A percentile compares a stretch with the other conserved stretches of the same genome.
These are phyloP conservation scores for Drosophila ananassae DNA, from an alignment of 1,140 invertebrate genomes.

Conservation along the genomic window DNA sequence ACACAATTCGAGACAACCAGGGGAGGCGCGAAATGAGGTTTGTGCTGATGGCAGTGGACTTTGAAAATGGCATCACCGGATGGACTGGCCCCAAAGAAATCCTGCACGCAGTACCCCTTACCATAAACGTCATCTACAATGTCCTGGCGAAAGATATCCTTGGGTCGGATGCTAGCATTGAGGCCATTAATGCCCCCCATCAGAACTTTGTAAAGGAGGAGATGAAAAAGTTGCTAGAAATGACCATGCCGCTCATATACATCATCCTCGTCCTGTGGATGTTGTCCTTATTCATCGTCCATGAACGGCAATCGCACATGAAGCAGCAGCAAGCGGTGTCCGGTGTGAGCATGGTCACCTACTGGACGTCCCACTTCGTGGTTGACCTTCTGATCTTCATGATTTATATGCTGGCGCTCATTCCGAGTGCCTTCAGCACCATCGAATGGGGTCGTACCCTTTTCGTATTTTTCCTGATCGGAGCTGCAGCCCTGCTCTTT, in stretches of 20 bases:
- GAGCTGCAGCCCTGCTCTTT: neutral
- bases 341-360: slow-evolving; percentile 21
- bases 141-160: slow-evolving; percentile 75
- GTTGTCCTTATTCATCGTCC: neutral
- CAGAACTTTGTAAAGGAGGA: too few relatives aligned
- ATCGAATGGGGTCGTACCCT: neutral
- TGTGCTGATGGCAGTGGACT: neutral
- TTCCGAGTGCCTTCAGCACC: neutral
- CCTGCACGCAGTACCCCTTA: slow-evolving; percentile 86
- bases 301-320: slow-evolving; percentile 6
- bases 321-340: slow-evolving; percentile 27
- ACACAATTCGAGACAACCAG: neutral
- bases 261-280: neutral
- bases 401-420: neutral
- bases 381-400: slow-evolving; percentile 9
- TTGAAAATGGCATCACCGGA: slow-evolving; percentile 66
- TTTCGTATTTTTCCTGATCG: neutral
- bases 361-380: slow-evolving; percentile 23
- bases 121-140: slow-evolving; percentile 86
- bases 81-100: slow-evolving; percentile 88
- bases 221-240: too few relatives aligned
- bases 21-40: slow-evolving; percentile 3
- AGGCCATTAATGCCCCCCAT: slow-evolving; percentile 1
- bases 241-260: neutral
- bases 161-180: neutral